Evolutionary conservation across 2,888 invertebrate genomes (phyloP).

Genomic region (Tryphoninae sp.): DNA sequence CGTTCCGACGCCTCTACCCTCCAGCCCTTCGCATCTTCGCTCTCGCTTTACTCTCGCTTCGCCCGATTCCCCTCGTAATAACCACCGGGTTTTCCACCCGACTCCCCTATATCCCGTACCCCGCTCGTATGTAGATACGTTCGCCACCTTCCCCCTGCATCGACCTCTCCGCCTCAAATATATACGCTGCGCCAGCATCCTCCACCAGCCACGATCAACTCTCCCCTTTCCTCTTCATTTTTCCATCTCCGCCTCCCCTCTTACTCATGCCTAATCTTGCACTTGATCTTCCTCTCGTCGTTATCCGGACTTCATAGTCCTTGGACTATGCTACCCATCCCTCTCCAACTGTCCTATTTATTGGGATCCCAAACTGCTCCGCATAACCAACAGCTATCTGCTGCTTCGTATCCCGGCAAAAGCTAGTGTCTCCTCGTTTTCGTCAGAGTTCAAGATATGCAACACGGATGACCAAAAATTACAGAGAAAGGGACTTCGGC

Average conservation of each 20-base stretch:
- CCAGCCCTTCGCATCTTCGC: constrained; percentile 45
- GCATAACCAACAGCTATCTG: constrained; percentile 21
- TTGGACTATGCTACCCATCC: constrained; percentile 14
- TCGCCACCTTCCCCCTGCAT: constrained; percentile 3
- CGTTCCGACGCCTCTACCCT: constrained; percentile 71
- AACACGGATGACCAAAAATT: constrained; percentile 27
- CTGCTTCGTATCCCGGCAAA: constrained; percentile 17
- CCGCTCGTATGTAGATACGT: constrained; percentile 27
- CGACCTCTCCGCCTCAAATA: constrained; percentile 44
- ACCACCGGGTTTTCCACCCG: constrained; percentile 61
- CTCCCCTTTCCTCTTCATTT: constrained; percentile 42
- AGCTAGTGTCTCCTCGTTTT: constrained; percentile 28
- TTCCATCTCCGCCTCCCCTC: constrained; percentile 41
- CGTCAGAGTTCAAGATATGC: constrained; percentile 22
- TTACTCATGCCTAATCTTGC: constrained; percentile 72
- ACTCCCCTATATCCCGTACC: constrained; percentile 33
- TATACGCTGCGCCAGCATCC: constrained; percentile 42
- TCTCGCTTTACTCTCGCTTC: constrained; percentile 38
- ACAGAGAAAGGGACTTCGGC: constrained; percentile 1
- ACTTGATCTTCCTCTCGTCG: constrained; percentile 68
- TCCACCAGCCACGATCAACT: constrained; percentile 62
- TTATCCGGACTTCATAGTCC: constrained; percentile 70
- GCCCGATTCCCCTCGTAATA: constrained; percentile 64
- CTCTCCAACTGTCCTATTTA: not conserved
- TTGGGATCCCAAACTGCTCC: not conserved